Base-by-base conservation (phyloP, 2,797 vertebrate species). In the Crypturellus tataupa region DNA sequence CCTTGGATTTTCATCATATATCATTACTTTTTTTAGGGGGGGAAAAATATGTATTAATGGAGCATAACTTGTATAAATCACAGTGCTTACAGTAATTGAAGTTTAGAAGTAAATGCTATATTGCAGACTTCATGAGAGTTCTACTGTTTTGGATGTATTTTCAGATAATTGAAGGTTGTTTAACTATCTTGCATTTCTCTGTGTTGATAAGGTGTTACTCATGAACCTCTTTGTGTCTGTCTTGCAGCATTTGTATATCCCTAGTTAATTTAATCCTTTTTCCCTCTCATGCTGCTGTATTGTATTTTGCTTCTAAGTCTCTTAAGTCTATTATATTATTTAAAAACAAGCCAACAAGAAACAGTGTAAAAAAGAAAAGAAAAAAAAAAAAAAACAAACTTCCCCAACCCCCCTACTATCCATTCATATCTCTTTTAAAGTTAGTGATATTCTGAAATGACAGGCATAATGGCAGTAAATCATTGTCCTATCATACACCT, bases 1-100 rank as follows among this genome's bases (percentile, higher is more conserved):
- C 83, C 79, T 93, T 96, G 92, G 89, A 75, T 94, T 96, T 95
- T 93, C 62, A 47, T 91, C 18, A 39, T 86, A 16, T 65, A 49
- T 75, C 15, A 29, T 94, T 95, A 90, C 94, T 73, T 95, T 84
- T 84, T 59, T 95, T 89, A 91, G 77, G 68, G 87, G 71, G 63
- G 59, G n/a, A n/a, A 81, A 90, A 81, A 60, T 77, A 68, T 88
- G 68, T 72, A 59, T 86, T 97, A 92, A 92, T 90, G 62, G 86
- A 71, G 60, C 84, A 81, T 97, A 98, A 94, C 93, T 94, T 98
- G 89, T 96, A 75, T 93, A 95, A 96, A 94, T 94, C 94, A 93
- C 80, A 93, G 58, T 89, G 59, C 94, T 96, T 96, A 94, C 94
- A 88, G 93, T 95, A 95, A 95, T 68, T 95, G 77, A 95, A 95